Evolutionary conservation across 2,888 invertebrate genomes (phyloP), one percentile per base, ranked within the genome.

Genomic region (Glyphotaelius pellucidus): DNA sequence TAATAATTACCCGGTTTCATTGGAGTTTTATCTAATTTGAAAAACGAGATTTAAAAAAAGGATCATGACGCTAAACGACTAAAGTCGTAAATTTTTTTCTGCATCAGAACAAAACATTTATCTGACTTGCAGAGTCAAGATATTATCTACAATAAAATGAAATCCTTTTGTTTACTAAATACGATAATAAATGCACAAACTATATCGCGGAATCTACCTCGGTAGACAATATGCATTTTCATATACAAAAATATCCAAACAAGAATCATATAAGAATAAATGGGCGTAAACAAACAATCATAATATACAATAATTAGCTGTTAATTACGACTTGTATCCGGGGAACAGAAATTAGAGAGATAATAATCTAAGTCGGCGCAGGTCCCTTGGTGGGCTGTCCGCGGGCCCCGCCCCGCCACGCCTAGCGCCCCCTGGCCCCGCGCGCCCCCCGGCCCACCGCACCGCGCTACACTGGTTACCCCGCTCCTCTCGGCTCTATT

Each of bases 401-500:
- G 88, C 79, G 31, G n/a, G 80, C 88, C 35, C 15, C 88, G 88
- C 88, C 88, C 35, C 88, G 88, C 32, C 88, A 89, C 88, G 88
- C 88, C 88, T 79, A 79, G 88, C 88, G 35, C 32, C 47, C 86
- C 86, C 42, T 52, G 86, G 67, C 67, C 19, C 67, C 67, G 67
- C 81, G 32, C 83, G 35, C 35, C 35, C 83, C 35, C 83, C 25
- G 83, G 19, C 67, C 67, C 67, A 19, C 67, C 7, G 7, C 42
- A 42, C 42, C 67, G 1, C 25, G 25, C 0, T 5, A 5, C 4
- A 5, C 52, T 2, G 19, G 19, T 67, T 67, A 67, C 52, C 52
- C 67, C 67, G 67, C 67, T 67, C 25, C 67, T 67, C 67, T 7
- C 25, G 25, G 25, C 67, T 67, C 67, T n/a, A 67, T 67, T 67